phyloP scores from a whole-genome alignment of 2,113 vertebrate species.

The Blennius ocellaris region DNA sequence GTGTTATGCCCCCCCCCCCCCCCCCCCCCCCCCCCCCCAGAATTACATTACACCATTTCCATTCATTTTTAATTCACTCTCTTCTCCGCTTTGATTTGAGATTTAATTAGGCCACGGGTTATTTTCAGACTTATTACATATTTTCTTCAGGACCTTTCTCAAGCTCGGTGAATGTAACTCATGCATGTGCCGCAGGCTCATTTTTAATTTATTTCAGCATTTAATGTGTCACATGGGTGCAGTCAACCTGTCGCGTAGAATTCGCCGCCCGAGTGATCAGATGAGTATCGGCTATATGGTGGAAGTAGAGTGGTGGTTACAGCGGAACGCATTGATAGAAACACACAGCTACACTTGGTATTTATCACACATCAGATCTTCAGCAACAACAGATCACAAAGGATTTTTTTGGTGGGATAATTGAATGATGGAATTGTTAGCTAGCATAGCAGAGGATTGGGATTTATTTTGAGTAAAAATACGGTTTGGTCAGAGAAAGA shows the following conservation, averaged over 20 bases:
- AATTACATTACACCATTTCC: constrained; percentile 8
- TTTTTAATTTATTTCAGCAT: background rate
- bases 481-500: too few species aligned
- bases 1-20: background rate
- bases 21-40: background rate
- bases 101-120: background rate
- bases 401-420: too few species aligned
- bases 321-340: background rate
- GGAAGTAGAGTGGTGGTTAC: background rate
- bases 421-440: too few species aligned
- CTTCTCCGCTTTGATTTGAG: constrained; percentile 20
- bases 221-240: background rate
- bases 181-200: background rate
- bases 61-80: constrained; percentile 9
- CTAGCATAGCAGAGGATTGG: too few species aligned
- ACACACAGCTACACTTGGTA: background rate
- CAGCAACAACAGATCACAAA: too few species aligned
- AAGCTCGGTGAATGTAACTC: background rate
- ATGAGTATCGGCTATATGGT: background rate
- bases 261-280: background rate
- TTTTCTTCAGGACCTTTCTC: background rate
- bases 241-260: background rate
- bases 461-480: too few species aligned
- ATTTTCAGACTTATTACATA: constrained; percentile 11
- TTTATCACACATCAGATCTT: too few species aligned